Conservation (phyloP, 2,797 vertebrate genomes). For the Pitangus sulphuratus region DNA sequence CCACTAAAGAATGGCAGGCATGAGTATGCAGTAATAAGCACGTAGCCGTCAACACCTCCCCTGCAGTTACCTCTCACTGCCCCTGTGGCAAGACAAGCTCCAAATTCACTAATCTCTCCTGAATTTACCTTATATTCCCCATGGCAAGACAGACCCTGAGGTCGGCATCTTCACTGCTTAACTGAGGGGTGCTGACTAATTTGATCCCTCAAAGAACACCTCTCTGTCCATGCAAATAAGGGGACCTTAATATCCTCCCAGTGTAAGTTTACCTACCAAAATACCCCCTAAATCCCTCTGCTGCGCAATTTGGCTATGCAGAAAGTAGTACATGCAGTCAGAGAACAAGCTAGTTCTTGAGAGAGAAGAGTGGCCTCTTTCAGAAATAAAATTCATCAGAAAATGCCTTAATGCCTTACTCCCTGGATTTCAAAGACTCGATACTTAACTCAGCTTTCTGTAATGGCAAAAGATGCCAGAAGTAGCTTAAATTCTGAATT, state of each 20-base stretch:
- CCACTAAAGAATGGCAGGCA: slow-evolving; percentile 39
- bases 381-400: not conserved
- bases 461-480: slow-evolving; percentile 27
- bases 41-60: not conserved
- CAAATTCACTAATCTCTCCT: not conserved
- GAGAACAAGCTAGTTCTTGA: not conserved
- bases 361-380: not conserved
- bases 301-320: not conserved
- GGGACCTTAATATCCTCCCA: not conserved
- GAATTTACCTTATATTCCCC: not conserved
- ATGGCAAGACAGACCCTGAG: not conserved
- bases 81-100: not conserved
- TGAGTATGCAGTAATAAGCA: slow-evolving; percentile 30
- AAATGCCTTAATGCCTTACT: not conserved
- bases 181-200: not conserved
- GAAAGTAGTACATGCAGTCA: not conserved
- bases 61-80: not conserved
- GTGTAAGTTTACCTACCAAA: not conserved
- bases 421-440: slow-evolving; percentile 4
- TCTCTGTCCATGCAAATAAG: not conserved
- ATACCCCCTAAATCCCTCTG: not conserved
- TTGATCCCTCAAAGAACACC: not conserved
- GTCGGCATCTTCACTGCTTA: not conserved
- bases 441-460: not conserved
- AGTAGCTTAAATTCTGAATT: slow-evolving; percentile 24